phyloP scores from a whole-genome alignment of 2,888 invertebrate species.

The Hyalella azteca region DNA sequence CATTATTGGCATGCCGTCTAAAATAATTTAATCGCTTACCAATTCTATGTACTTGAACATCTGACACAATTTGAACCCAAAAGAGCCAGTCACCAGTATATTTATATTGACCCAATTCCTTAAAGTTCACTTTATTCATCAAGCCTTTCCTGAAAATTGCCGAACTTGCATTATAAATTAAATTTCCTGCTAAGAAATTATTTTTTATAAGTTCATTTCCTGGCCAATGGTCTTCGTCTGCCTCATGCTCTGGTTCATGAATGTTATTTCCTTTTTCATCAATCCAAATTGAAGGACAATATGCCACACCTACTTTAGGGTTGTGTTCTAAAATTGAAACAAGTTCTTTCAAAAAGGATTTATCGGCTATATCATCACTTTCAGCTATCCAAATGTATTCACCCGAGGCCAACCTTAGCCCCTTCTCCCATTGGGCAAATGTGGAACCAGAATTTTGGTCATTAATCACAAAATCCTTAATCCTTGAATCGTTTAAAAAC shows the following conservation, averaged over 20 bases:
- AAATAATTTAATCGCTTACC: background rate
- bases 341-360: background rate
- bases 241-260: background rate
- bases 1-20: background rate
- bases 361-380: slow-evolving; percentile 4
- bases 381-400: slow-evolving; percentile 15
- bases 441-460: background rate
- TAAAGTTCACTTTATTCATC: background rate
- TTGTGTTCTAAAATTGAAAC: background rate
- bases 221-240: background rate
- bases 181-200: background rate
- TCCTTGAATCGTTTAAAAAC: too few species aligned
- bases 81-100: background rate
- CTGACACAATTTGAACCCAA: background rate
- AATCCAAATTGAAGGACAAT: background rate
- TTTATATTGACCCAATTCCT: background rate
- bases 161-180: background rate
- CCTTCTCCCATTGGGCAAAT: background rate
- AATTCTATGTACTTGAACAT: background rate
- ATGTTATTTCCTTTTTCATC: background rate
- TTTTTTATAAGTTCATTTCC: background rate
- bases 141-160: background rate
- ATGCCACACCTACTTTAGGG: background rate
- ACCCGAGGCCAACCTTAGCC: background rate
- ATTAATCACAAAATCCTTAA: background rate